Evolutionary conservation across 1,140 invertebrate genomes (phyloP).

Genomic region (Tribolium castaneum): DNA sequence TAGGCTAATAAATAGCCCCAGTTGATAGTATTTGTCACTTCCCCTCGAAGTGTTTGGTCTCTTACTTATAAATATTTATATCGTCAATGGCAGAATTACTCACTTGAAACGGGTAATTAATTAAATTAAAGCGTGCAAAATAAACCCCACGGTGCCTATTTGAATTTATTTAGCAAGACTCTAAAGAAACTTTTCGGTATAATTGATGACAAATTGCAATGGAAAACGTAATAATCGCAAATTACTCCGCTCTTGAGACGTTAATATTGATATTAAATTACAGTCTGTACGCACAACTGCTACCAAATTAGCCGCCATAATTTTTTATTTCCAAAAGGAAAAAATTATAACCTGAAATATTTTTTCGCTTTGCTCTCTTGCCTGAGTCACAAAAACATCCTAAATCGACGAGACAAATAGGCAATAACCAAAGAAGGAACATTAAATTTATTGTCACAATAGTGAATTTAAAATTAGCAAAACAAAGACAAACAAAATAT

Average conservation of each 20-base stretch:
- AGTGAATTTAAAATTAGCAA: background rate
- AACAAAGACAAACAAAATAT: background rate
- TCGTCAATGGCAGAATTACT: background rate
- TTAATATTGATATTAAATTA: constrained; percentile 2
- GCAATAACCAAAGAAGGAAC: background rate
- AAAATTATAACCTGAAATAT: no score
- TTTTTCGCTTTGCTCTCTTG: no score
- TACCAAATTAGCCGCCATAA: background rate
- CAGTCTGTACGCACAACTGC: background rate
- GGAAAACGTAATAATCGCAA: constrained; percentile 2
- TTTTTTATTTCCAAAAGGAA: background rate
- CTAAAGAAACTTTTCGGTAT: constrained; percentile 3
- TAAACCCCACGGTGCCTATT: constrained; percentile 19
- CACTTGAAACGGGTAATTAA: constrained; percentile 9
- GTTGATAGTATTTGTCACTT: background rate
- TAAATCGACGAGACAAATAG: background rate
- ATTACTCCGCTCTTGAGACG: background rate
- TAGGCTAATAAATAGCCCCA: background rate
- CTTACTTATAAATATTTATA: constrained; percentile 8
- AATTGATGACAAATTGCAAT: constrained; percentile 35
- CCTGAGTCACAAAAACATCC: background rate
- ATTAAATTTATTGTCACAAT: background rate
- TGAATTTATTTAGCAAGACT: constrained; percentile 29
- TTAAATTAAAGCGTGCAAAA: constrained; percentile 37
- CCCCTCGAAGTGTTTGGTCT: background rate